Evolutionary conservation across 2,888 invertebrate genomes (phyloP).

Genomic region (Athrips mouffetella): DNA sequence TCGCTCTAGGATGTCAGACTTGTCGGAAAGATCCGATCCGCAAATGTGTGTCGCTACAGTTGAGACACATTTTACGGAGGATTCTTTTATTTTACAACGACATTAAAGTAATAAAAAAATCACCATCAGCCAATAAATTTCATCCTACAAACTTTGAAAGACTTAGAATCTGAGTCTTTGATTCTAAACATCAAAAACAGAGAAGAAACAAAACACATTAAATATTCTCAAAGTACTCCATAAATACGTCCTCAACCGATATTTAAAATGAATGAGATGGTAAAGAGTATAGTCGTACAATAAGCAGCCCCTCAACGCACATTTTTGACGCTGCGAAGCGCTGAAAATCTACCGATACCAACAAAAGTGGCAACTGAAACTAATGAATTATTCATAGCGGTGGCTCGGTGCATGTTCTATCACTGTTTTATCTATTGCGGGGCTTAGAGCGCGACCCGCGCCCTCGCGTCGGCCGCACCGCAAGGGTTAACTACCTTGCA

Average conservation of each 20-base stretch:
- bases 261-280: constrained; percentile 54
- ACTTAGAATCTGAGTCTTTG: too few relatives aligned
- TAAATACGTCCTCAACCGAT: constrained; percentile 33
- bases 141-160: too few relatives aligned
- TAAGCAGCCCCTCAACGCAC: constrained; percentile 69
- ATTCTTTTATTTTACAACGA: too few relatives aligned
- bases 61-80: too few relatives aligned
- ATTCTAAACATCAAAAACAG: too few relatives aligned
- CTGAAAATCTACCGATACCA: constrained; percentile 78
- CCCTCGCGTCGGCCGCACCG: constrained; percentile 42
- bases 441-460: constrained; percentile 50
- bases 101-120: too few relatives aligned
- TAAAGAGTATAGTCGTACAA: constrained; percentile 62
- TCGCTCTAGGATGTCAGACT: too few relatives aligned
- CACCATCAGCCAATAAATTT: too few relatives aligned
- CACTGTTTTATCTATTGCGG: constrained; percentile 79
- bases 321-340: constrained; percentile 73
- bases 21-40: background rate
- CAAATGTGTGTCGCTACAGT: too few relatives aligned
- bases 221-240: constrained; percentile 41
- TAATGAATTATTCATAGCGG: constrained; percentile 78
- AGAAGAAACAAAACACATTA: constrained; percentile 19
- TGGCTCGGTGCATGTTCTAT: constrained; percentile 79
- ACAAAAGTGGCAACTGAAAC: constrained; percentile 78
- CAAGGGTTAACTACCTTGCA: constrained; percentile 74